Evolutionary conservation across 2,888 invertebrate genomes (phyloP).

Genomic region (Vannuccia rotundouncinata): DNA sequence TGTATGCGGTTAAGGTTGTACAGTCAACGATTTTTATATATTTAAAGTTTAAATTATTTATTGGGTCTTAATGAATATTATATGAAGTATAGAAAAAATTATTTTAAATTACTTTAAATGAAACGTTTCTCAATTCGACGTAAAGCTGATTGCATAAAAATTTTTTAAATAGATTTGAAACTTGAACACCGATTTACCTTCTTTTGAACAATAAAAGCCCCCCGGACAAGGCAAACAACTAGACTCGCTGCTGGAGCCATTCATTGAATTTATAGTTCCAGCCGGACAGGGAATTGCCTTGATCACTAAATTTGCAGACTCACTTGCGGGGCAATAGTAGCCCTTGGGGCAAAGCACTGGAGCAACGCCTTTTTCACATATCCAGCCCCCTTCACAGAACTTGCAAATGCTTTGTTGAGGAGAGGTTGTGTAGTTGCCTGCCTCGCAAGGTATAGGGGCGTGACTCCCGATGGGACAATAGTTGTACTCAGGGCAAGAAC

Average conservation of each 20-base stretch:
- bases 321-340: constrained; percentile 47
- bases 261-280: constrained; percentile 47
- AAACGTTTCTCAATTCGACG: too few relatives aligned
- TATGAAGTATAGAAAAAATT: too few relatives aligned
- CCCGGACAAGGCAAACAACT: constrained; percentile 46
- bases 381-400: constrained; percentile 48
- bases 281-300: constrained; percentile 46
- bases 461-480: constrained; percentile 48
- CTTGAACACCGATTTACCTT: too few relatives aligned
- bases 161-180: too few relatives aligned
- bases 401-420: constrained; percentile 47
- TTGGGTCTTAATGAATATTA: too few relatives aligned
- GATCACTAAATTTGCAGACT: constrained; percentile 42
- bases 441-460: constrained; percentile 44
- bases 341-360: constrained; percentile 49
- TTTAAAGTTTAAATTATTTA: too few relatives aligned
- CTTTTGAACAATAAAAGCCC: constrained; percentile 46
- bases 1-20: too few relatives aligned
- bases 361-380: constrained; percentile 47
- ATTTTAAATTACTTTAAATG: too few relatives aligned
- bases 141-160: too few relatives aligned
- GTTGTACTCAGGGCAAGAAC: constrained; percentile 47
- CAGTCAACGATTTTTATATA: too few relatives aligned
- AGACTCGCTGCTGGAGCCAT: constrained; percentile 42
- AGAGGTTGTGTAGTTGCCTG: constrained; percentile 49